Evolutionary conservation across 1,140 invertebrate species (phyloP), one percentile per base, ranked within the genome.

Genomic region (Trachelipus rathkii): DNA sequence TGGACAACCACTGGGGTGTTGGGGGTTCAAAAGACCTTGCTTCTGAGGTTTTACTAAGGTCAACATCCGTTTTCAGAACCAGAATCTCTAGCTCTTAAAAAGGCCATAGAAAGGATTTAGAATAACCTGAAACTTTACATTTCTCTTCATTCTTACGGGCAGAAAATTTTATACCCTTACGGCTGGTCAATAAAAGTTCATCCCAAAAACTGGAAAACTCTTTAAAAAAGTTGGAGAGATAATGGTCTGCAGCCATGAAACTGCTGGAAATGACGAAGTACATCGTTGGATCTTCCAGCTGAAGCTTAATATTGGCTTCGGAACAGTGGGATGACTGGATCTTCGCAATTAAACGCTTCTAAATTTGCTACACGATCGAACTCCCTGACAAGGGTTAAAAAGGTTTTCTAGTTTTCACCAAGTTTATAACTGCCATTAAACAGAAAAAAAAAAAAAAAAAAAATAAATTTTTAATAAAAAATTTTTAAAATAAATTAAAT

Each of bases 361-460:
- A 95, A 95, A 84, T 96, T 96, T 83, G 86, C 93, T 97, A 92
- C 84, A 93, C 94, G 0, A 87, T 97, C 73, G 95, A 97, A 86
- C 87, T 97, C 24, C 87, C 92, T 4, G 90, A 90, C 72, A 89
- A 87, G 75, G 90, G 91, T 67, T 75, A 77, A 44, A 89, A 89
- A 79, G 93, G 93, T 44, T 96, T 95, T 82, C 83, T 90, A 72
- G 87, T 93, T 15, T 90, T 92, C 0, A 85, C 89, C 3, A 82
- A 85, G 10, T 88, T 90, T 78, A 92, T 95, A 73, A 84, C 89
- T 46, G 88, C 91, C 23, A 90, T 92, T 76, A 91, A 89, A 6
- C 83, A 85, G 77, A 94, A n/a, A n/a, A n/a, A n/a, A n/a, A n/a
- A n/a, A n/a, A n/a, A n/a, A n/a, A n/a, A n/a, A n/a, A n/a, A n/a